Conservation (phyloP, 1,140 invertebrate genomes). For the Panulirus ornatus region DNA sequence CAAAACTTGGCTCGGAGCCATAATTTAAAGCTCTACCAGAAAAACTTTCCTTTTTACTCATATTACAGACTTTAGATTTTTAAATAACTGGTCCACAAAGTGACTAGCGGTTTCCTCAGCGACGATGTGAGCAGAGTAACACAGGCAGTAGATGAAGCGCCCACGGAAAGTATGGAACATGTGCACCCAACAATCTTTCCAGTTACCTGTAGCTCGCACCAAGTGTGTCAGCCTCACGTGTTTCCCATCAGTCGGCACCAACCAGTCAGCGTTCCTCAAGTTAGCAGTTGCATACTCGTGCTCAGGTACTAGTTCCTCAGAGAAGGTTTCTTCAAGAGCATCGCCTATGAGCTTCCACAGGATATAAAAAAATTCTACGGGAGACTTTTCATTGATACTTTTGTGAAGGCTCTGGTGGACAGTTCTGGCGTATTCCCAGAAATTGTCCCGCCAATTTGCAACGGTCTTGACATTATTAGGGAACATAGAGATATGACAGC, state of each 20-base stretch:
- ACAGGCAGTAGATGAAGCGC: slow-evolving; percentile 19
- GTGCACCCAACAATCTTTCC: background rate
- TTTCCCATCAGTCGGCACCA: slow-evolving; percentile 24
- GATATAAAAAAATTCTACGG: background rate
- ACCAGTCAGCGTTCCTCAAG: slow-evolving; percentile 18
- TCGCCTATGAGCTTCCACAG: background rate
- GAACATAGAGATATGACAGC: background rate
- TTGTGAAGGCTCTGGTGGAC: background rate
- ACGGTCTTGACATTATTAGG: background rate
- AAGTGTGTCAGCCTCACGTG: slow-evolving; percentile 33
- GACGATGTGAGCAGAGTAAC: background rate
- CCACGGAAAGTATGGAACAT: slow-evolving; percentile 41
- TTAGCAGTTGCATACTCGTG: slow-evolving; percentile 14
- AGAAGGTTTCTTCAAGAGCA: background rate
- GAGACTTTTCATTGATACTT: background rate
- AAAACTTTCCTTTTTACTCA: background rate
- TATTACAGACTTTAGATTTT: background rate
- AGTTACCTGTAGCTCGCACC: background rate
- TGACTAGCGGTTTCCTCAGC: background rate
- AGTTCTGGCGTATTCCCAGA: slow-evolving; percentile 28
- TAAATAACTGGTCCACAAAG: background rate
- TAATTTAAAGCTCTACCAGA: no score
- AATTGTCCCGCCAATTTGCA: slow-evolving; percentile 11
- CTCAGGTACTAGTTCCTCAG: background rate
- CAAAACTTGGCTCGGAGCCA: no score